Base-by-base conservation (phyloP, 2,797 vertebrate species). In the Aldrovandia affinis region DNA sequence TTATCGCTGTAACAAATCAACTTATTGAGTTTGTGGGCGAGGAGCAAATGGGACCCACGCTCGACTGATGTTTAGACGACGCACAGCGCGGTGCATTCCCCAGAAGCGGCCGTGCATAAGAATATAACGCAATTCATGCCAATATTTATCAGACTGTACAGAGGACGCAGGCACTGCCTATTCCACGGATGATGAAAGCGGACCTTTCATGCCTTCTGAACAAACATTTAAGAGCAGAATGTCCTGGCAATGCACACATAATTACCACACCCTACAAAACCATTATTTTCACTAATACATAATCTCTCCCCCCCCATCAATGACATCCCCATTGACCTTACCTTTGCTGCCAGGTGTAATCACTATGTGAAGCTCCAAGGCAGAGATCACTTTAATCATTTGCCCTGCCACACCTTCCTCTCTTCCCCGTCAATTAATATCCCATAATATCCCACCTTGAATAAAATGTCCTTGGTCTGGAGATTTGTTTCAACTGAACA, bases 31-130 rank as follows among this genome's bases (percentile, higher is more conserved):
- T 78, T 47, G 42, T 61, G 55, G 80, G 87, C 81, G 78, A 81
- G 81, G 88, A 86, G 87, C 88, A 86, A 88, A 90, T 91, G 90
- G 89, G 85, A 85, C 85, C 28, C 6, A 22, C 47, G 14, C 86
- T 86, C 87, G 18, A 10, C 39, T 79, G 78, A 79, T 54, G 22
- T 77, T 77, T 44, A 77, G 22, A 77, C 39, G 15, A n/a, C n/a
- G 15, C 47, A n/a, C 22, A 77, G 47, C 44, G 20, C n/a, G 20
- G 39, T 20, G 8, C 7, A 10, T 63, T n/a, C 22, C 6, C 59
- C n/a, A 28, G 59, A 8, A 63, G 25, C n/a, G 14, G 25, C 59
- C 1, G 59, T 12, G 10, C 55, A 7, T 20, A 14, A 2, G 18
- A 15, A 57, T 15, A 20, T 57, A 57, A 57, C 2, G 59, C 59